phyloP scores from a whole-genome alignment of 2,797 vertebrate species.

The Chaetophractus vellerosus region DNA sequence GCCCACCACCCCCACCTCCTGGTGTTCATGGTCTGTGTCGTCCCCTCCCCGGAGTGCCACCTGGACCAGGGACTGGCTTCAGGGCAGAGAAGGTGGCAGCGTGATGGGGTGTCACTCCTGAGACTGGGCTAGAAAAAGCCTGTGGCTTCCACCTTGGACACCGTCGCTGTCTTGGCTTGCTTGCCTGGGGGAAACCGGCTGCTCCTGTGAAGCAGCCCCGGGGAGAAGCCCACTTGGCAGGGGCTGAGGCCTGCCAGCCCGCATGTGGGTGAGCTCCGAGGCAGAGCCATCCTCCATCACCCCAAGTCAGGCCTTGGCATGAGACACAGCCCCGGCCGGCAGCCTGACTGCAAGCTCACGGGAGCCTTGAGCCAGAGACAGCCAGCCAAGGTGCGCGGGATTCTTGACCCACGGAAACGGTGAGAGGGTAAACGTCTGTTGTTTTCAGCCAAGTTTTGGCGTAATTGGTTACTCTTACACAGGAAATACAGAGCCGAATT shows the following conservation, averaged over 20 bases:
- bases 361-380: background rate
- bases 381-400: background rate
- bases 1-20: fast-evolving
- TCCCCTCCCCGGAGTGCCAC: background rate
- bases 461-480: background rate
- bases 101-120: background rate
- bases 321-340: background rate
- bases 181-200: background rate
- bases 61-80: background rate
- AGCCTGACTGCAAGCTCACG: background rate
- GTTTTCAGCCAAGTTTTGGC: background rate
- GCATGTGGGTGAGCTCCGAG: background rate
- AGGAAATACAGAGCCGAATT: background rate
- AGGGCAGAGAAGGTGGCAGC: background rate
- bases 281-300: background rate
- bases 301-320: background rate
- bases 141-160: background rate
- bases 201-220: background rate
- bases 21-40: fast-evolving
- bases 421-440: background rate
- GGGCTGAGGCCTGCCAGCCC: background rate
- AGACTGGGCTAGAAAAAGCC: background rate
- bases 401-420: background rate
- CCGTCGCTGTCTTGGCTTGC: background rate
- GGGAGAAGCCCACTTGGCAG: fast-evolving